Evolutionary conservation across 2,888 invertebrate genomes (phyloP).

Genomic region (Hirtodrosophila histrioides): DNA sequence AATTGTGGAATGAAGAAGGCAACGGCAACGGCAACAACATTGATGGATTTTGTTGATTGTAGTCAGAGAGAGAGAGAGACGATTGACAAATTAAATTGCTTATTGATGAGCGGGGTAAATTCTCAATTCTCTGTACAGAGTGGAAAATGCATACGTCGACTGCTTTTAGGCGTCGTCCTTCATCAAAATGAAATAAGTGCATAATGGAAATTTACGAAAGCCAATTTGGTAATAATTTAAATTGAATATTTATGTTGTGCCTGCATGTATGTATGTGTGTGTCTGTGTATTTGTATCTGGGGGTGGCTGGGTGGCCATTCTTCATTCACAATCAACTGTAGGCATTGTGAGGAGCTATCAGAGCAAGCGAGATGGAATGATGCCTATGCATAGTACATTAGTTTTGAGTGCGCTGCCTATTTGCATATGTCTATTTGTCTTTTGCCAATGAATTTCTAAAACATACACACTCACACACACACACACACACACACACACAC

Average conservation of each 20-base stretch:
- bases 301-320: slow-evolving; percentile 10
- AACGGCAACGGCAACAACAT: slow-evolving; percentile 41
- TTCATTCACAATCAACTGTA: no score
- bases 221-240: slow-evolving; percentile 79
- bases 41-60: slow-evolving; percentile 74
- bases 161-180: slow-evolving; percentile 50
- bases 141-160: slow-evolving; percentile 46
- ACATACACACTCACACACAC: slow-evolving; percentile 24
- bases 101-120: slow-evolving; percentile 69
- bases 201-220: slow-evolving; percentile 79
- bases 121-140: background rate
- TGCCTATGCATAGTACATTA: slow-evolving; percentile 65
- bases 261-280: slow-evolving; percentile 9
- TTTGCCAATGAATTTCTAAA: slow-evolving; percentile 73
- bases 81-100: slow-evolving; percentile 80
- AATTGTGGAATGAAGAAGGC: slow-evolving; percentile 55
- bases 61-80: slow-evolving; percentile 37
- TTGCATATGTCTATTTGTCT: slow-evolving; percentile 76
- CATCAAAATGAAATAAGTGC: slow-evolving; percentile 71
- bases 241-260: slow-evolving; percentile 76
- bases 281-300: slow-evolving; percentile 8
- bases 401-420: slow-evolving; percentile 71
- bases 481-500: background rate
- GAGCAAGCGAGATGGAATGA: slow-evolving; percentile 22
- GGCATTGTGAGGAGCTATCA: slow-evolving; percentile 36